These are phyloP conservation scores for Smittia aterrima DNA, from an alignment of 2,888 invertebrate genomes.

Conservation along the genomic window DNA sequence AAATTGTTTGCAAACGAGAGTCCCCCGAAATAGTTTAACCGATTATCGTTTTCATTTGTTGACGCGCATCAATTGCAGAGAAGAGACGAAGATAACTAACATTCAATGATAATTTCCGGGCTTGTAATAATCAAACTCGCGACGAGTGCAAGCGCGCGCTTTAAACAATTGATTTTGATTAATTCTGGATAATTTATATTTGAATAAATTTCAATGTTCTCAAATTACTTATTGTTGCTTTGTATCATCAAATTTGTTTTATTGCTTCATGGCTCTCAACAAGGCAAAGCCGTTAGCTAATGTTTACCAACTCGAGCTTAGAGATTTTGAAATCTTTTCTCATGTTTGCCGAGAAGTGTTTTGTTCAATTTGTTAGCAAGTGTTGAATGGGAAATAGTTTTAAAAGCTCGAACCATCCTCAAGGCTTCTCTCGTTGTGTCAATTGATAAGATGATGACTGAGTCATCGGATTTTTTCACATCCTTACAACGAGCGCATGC, in stretches of 20 bases:
- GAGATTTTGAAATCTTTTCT: constrained; percentile 16
- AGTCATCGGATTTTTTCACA: constrained; percentile 33
- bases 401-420: background rate
- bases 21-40: background rate
- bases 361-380: background rate
- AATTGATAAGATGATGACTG: constrained; percentile 27
- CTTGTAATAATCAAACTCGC: background rate
- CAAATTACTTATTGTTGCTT: constrained; percentile 24
- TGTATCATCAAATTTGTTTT: background rate
- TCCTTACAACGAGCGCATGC: constrained; percentile 26
- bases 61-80: background rate
- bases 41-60: background rate
- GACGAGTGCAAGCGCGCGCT: background rate
- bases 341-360: background rate
- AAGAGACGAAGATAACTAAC: background rate
- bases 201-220: constrained; percentile 18
- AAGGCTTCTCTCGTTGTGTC: background rate
- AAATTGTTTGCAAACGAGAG: background rate
- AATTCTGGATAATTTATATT: constrained; percentile 26
- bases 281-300: background rate
- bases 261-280: constrained; percentile 5
- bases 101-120: constrained; percentile 22
- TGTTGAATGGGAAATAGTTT: background rate
- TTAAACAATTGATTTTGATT: constrained; percentile 39
- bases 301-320: constrained; percentile 1